Base-by-base conservation (phyloP, 64 coral and sea anemone species). In the Stichodactyla helianthus region DNA sequence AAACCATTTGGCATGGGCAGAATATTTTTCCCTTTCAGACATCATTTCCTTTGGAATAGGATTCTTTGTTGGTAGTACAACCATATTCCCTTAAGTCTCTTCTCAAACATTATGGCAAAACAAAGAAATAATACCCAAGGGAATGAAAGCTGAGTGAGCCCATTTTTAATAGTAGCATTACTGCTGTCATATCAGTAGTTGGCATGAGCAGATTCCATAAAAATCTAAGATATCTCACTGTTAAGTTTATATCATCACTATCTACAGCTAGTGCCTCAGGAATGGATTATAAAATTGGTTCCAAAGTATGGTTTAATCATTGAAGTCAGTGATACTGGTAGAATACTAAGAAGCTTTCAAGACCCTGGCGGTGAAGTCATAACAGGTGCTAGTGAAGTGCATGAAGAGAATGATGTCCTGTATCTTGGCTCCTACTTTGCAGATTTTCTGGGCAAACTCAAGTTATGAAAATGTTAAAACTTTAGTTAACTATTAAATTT, bases 351-450 rank as follows among this genome's bases (percentile, higher is more conserved):
- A 35, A 93, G 91, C 53, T 59, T 96, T 12, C 91, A 96, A 53
- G 94, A 93, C 59, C 88, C 85, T 53, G 89, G 79, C 1, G 91
- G 84, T 15, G 35, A 68, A 76, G 84, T 88, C 44, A 76, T 93
- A 8, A 82, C 87, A 71, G 87, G 79, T 68, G 85, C 91, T 15
- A 96, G 94, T 55, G 94, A 96, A 79, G 88, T 96, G 12, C 94
- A 96, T 50, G 94, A 96, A 16, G 94, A 96, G 65, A 62, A 89
- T 54, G 91, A 82, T 61, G 52, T 74, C 56, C 91, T 96, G 0
- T 93, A 77, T 53, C 51, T 96, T 50, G 94, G 94, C 5, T 93
- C 91, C 15, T 96, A 85, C 59, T 74, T 58, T 50, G 88, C 88
- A 4, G 84, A 71, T 15, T 96, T 84, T 22, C 28, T 96, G 13